Conservation (phyloP, 2,888 invertebrate species). For the Sarcophaga variegata region DNA sequence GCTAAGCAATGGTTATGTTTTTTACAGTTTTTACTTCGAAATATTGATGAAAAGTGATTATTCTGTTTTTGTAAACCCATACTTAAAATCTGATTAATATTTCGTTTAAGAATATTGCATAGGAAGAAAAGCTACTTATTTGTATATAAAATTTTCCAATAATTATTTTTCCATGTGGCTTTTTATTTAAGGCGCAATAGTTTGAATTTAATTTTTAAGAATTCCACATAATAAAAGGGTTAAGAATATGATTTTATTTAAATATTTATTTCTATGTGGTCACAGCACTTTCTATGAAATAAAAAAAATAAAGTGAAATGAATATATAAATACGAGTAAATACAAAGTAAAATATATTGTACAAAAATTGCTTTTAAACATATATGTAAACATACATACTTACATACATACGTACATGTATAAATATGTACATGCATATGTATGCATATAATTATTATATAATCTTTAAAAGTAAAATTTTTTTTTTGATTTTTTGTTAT, state of each 20-base stretch:
- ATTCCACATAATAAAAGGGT: conserved; percentile 18
- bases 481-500: conserved; percentile 18
- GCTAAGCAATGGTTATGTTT: no score
- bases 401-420: conserved; percentile 8
- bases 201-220: no score
- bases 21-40: no score
- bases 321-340: neutral
- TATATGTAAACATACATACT: conserved; percentile 16
- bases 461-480: conserved; percentile 5
- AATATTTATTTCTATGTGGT: neutral
- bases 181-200: no score
- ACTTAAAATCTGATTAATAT: no score
- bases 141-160: no score
- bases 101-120: no score
- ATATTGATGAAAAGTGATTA: no score
- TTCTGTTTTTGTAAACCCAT: no score
- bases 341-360: conserved; percentile 29
- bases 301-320: neutral
- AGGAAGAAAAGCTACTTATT: no score
- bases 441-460: neutral
- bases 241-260: conserved; percentile 9
- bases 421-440: neutral
- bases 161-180: no score
- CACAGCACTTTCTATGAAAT: conserved; percentile 4
- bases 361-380: conserved; percentile 52